These are phyloP conservation scores for Acanthopleura granulata DNA, from an alignment of 2,888 invertebrate genomes.

Conservation along the genomic window DNA sequence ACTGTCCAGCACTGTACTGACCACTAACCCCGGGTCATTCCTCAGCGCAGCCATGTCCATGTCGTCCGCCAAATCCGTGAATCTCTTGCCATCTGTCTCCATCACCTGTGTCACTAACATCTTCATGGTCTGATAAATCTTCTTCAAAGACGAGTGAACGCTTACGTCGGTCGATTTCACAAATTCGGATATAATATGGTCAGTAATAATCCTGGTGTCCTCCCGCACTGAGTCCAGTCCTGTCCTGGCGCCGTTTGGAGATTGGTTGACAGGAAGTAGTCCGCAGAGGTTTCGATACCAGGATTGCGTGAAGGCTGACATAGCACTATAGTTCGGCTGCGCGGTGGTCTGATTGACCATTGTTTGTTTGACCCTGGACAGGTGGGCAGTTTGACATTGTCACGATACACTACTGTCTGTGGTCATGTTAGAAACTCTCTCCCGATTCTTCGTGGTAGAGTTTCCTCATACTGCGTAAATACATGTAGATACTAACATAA, in stretches of 20 bases:
- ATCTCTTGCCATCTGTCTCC: conserved; percentile 27
- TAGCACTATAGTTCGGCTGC: background rate
- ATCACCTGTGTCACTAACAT: conserved; percentile 61
- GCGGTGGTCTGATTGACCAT: too few species aligned
- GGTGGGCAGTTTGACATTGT: too few species aligned
- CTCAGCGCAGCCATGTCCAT: conserved; percentile 63
- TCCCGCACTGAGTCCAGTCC: conserved; percentile 48
- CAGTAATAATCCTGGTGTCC: conserved; percentile 53
- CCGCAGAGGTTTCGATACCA: background rate
- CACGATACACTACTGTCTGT: too few species aligned
- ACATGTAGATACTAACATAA: too few species aligned
- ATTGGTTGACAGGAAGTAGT: background rate
- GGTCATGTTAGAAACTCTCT: too few species aligned
- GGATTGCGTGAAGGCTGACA: background rate
- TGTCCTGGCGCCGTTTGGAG: background rate
- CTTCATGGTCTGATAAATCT: conserved; percentile 61
- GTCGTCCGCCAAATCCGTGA: conserved; percentile 42
- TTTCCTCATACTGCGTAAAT: too few species aligned
- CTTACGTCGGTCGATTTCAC: conserved; percentile 41
- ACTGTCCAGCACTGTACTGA: conserved; percentile 58
- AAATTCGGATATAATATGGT: conserved; percentile 53
- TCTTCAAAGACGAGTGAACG: conserved; percentile 36
- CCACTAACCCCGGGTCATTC: conserved; percentile 51
- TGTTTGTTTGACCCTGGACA: too few species aligned
- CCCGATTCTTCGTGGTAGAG: too few species aligned